Percentiles rank a stretch among this genome's conserved stretches.
Evolutionary conservation across 1,140 invertebrate genomes (phyloP).

Genomic region (Drosophila seguyi): DNA sequence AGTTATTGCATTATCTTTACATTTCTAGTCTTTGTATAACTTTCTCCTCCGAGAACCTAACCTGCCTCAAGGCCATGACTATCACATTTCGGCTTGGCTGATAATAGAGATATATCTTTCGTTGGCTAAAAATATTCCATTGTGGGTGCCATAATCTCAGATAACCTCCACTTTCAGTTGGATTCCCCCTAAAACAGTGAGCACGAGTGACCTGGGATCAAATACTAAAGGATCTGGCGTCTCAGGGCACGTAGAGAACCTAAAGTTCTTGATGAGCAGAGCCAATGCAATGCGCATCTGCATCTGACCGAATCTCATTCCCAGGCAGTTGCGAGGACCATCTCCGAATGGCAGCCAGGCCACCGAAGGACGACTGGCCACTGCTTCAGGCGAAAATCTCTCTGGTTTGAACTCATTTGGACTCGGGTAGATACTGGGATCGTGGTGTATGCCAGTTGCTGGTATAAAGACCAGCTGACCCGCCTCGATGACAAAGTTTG

Average conservation of each 20-base stretch:
- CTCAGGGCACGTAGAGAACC: constrained; percentile 60
- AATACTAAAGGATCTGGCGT: constrained; percentile 51
- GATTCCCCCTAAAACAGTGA: constrained; percentile 5
- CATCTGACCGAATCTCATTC: constrained; percentile 85
- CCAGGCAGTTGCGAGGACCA: constrained; percentile 86
- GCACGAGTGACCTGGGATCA: constrained; percentile 32
- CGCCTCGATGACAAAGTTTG: constrained; percentile 86
- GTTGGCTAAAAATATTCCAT: not conserved
- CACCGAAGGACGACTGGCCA: constrained; percentile 80
- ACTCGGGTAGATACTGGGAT: constrained; percentile 86
- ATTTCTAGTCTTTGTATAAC: not conserved
- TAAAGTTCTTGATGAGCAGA: constrained; percentile 79
- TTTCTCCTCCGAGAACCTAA: not conserved
- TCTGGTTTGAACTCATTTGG: constrained; percentile 88
- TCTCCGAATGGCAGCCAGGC: constrained; percentile 89
- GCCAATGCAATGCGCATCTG: constrained; percentile 84
- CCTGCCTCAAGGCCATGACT: constrained; percentile 12
- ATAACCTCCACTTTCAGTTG: not conserved
- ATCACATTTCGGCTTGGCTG: not conserved
- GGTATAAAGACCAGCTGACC: constrained; percentile 88
- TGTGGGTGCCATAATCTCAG: not conserved
- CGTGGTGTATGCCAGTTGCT: constrained; percentile 87
- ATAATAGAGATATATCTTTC: not conserved
- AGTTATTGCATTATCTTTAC: not conserved
- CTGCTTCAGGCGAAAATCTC: constrained; percentile 85